Conservation (phyloP, 2,888 invertebrate species). For the Pinctada fucata region DNA sequence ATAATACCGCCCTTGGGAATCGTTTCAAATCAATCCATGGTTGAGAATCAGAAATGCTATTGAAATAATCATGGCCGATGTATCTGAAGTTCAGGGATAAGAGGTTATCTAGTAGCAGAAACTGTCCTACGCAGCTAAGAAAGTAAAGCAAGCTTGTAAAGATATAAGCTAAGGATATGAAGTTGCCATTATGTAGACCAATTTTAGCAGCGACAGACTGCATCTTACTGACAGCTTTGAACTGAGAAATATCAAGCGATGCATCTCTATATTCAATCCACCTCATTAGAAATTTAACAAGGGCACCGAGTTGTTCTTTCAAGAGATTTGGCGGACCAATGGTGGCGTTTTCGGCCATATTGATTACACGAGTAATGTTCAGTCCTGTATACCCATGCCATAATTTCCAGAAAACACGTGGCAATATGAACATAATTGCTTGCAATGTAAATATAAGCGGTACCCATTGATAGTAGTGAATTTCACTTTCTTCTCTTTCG, state of each 20-base stretch:
- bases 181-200: constrained; percentile 58
- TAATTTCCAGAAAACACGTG: constrained; percentile 65
- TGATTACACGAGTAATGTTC: constrained; percentile 65
- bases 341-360: constrained; percentile 62
- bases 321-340: constrained; percentile 54
- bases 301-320: constrained; percentile 57
- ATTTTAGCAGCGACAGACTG: constrained; percentile 46
- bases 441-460: constrained; percentile 67
- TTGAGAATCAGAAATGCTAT: constrained; percentile 44
- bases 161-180: constrained; percentile 67
- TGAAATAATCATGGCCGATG: constrained; percentile 66
- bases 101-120: constrained; percentile 69
- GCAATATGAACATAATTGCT: constrained; percentile 67
- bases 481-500: constrained; percentile 55
- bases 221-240: constrained; percentile 59
- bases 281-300: constrained; percentile 62
- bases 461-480: constrained; percentile 71
- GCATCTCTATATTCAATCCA: constrained; percentile 55
- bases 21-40: constrained; percentile 58
- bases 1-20: constrained; percentile 66
- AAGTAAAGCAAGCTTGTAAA: constrained; percentile 67
- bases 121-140: constrained; percentile 70
- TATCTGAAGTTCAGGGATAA: constrained; percentile 65
- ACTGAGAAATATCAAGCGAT: constrained; percentile 23
- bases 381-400: constrained; percentile 58